Base-by-base conservation (phyloP, 2,113 vertebrate species). In the Clarias magur region DNA sequence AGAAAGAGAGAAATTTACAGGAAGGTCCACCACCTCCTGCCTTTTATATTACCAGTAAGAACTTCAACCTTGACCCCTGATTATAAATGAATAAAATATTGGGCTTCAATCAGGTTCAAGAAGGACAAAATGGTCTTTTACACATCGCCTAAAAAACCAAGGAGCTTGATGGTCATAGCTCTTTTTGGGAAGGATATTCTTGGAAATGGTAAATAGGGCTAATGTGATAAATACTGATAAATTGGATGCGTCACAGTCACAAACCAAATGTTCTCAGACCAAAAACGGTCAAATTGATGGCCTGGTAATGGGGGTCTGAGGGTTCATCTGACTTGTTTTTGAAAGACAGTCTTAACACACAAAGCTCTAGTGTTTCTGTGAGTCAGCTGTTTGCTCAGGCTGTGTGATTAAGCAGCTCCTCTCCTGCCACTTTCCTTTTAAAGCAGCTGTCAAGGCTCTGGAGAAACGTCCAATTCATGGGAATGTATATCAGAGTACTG, bases 281-380 rank as follows among this genome's bases (percentile, higher is more conserved):
- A 3, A 48, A 76, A 76, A 76, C 15, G 48, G 23, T 12, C 42
- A 59, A 48, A 48, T 42, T 25, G 25, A 12, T 57, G 54, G 54
- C 6, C 68, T 87, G 82, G 80, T 82, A 59, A 86, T 59, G 38
- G 59, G 21, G 68, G 59, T 79, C 21, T 23, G 34, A 54, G 34
- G 27, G 72, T 27, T 63, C 11, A 4, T 72, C 60, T 87, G 80
- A 87, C n/a, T 86, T 72, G 65, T 12, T 75, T 81, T 82, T 85
- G 1, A 65, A 81, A 56, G 70, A 59, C 25, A 3, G 30, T 21
- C 19, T 54, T 19, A 80, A 65, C 59, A 84, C 72, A 91, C 89
- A 90, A 90, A 86, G 86, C 73, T 88, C 82, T 80, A 89, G 89
- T 90, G 90, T 92, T 89, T 79, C 16, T 84, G 78, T 56, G 86